Evolutionary conservation across 2,113 vertebrate species (phyloP), one percentile per base, ranked within the genome.

Genomic region (Panthera leo): DNA sequence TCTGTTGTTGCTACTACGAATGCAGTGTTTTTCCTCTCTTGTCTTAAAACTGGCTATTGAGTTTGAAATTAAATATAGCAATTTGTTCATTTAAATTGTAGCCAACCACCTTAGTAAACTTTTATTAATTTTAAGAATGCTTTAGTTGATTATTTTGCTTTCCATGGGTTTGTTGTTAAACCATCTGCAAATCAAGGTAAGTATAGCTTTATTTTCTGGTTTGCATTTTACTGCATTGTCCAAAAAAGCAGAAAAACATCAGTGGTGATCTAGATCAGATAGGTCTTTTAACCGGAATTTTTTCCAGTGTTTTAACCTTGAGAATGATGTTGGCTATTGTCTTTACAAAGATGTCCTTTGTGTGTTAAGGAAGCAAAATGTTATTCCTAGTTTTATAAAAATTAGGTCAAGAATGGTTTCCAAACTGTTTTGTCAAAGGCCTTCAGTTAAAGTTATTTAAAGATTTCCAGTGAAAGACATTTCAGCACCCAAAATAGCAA

Each of bases 301-400:
- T 83, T 83, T 78, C 78, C 85, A 90, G 31, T 71, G 13, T 78
- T 94, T 96, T 11, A 79, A 51, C 48, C 45, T 92, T 67, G 25
- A 96, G 31, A 92, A 71, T 76, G 18, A 89, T 79, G 27, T 70
- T 31, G n/a, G 29, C 31, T 92, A 25, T 84, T 87, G 36, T 93
- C 68, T 78, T 91, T 73, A 90, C 42, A 94, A 73, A 90, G 31
- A 78, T 67, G 14, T 71, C 13, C n/a, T 86, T 78, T 83, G 27
- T 71, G 0, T 65, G 15, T 92, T 68, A 90, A 93, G 58, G 48
- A 96, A 93, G 82, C 86, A 85, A 95, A 89, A 94, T 51, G 18
- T 67, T 90, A 87, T 84, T 90, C 18, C 9, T 53, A 78, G 23
- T 83, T 95, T 96, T 90, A 39, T 48, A 91, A 96, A 96, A 51